phyloP scores from a whole-genome alignment of 2,888 invertebrate species.

The Lasioglossum figueresi region DNA sequence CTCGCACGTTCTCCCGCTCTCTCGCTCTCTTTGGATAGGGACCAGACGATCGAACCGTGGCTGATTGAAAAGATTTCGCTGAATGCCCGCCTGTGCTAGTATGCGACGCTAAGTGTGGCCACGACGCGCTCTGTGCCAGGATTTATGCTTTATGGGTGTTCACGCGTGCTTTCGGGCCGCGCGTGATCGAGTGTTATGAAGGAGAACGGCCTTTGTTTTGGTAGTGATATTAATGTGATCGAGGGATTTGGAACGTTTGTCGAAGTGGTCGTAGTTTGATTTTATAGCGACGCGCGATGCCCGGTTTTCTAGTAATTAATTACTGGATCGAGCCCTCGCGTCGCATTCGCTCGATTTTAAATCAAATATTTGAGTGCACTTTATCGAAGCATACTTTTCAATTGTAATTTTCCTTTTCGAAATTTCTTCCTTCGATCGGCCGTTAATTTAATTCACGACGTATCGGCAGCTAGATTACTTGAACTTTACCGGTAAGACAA shows the following conservation, averaged over 20 bases:
- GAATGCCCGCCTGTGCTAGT: not conserved
- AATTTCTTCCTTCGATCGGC: not conserved
- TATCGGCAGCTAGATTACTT: not conserved
- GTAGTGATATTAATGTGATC: slow-evolving; percentile 4
- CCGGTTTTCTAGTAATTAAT: slow-evolving; percentile 4
- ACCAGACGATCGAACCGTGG: not conserved
- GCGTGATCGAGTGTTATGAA: slow-evolving; percentile 19
- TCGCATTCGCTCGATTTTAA: not conserved
- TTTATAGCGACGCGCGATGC: slow-evolving; percentile 4
- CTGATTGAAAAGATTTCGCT: slow-evolving; percentile 14
- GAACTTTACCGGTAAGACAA: not conserved
- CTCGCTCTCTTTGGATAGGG: not conserved
- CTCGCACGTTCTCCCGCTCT: not conserved
- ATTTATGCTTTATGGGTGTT: slow-evolving; percentile 7
- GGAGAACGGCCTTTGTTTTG: slow-evolving; percentile 11
- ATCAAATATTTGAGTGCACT: not conserved
- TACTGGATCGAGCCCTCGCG: not conserved
- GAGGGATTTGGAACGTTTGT: not conserved
- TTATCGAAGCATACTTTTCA: not conserved
- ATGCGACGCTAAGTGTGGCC: slow-evolving; percentile 1
- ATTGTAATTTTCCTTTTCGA: not conserved
- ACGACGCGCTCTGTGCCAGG: not conserved
- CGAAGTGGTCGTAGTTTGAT: slow-evolving; percentile 2
- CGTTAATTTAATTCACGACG: not conserved
- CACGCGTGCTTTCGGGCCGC: not conserved